Base-by-base conservation (phyloP, 2,113 vertebrate genomes). In the Empidonax alnorum region DNA sequence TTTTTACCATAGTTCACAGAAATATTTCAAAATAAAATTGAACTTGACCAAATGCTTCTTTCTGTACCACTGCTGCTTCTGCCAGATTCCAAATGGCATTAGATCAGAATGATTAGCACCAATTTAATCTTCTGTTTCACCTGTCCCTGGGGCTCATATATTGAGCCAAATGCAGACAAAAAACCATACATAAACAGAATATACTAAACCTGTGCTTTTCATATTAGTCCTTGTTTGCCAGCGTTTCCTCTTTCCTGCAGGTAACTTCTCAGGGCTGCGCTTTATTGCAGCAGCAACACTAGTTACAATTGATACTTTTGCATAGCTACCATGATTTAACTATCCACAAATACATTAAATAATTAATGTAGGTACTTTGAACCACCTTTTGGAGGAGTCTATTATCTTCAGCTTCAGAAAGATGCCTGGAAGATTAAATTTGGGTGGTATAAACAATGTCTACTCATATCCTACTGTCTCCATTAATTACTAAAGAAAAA, bases 341-440 rank as follows among this genome's bases (percentile, higher is more conserved):
- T 42, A 58, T 50, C 31, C 49, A 76, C 46, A 89, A 73, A 89
- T 83, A 50, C 11, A 56, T 59, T 28, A 69, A 91, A 89, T 80
- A 92, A 93, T 83, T 93, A 90, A 63, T 67, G 53, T 10, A 67
- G 11, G 30, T 89, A 69, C 91, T 95, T 93, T 93, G 94, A 97
- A 96, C 61, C 52, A 92, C 80, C 63, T 90, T 90, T 80, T 81
- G 65, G 44, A 89, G 52, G 56, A 90, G 61, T 56, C 79, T 93
- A 20, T 92, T 83, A 65, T 76, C 50, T 74, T 92, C 80, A 92
- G 42, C 84, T 97, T 91, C 93, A 92, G 89, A 96, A 92, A 96
- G 86, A 95, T 96, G 68, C 55, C n/a, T 74, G 61, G 37, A 66
- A 94, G 96, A 97, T 92, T 92, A 96, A 91, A 92, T 52, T 78